A percentile compares a stretch with the other conserved stretches of the same genome.
These are phyloP conservation scores for Syrrhaptes paradoxus DNA, from an alignment of 2,113 vertebrate genomes.

Conservation along the genomic window DNA sequence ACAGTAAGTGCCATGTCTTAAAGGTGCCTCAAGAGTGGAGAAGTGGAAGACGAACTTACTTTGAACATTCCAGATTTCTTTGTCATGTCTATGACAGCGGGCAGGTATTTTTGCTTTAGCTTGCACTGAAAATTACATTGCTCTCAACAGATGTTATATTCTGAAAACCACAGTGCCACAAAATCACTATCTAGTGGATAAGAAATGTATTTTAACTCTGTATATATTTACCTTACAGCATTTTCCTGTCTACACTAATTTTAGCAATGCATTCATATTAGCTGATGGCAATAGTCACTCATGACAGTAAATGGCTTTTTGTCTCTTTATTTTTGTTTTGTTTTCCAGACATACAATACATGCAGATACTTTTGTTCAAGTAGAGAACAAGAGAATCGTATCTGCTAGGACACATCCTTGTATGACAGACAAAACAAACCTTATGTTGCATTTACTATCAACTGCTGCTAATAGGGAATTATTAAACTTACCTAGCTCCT, in stretches of 20 bases:
- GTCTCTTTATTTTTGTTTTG: slow-evolving; percentile 73
- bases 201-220: slow-evolving; percentile 83
- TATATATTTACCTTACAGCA: slow-evolving; percentile 87
- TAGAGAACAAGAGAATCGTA: slow-evolving; percentile 66
- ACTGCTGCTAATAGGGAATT: slow-evolving; percentile 82
- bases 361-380: slow-evolving; percentile 74
- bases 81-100: slow-evolving; percentile 68
- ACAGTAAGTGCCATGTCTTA: slow-evolving; percentile 70
- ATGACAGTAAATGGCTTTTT: slow-evolving; percentile 72
- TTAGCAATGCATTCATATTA: slow-evolving; percentile 84
- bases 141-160: slow-evolving; percentile 75
- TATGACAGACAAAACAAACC: slow-evolving; percentile 84
- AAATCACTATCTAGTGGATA: slow-evolving; percentile 84
- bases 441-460: slow-evolving; percentile 86
- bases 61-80: slow-evolving; percentile 85
- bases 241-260: slow-evolving; percentile 84
- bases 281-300: slow-evolving; percentile 77
- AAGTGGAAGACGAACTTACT: slow-evolving; percentile 75
- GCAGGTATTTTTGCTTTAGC: slow-evolving; percentile 82
- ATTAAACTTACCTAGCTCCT: slow-evolving; percentile 80
- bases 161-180: slow-evolving; percentile 79
- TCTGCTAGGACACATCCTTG: slow-evolving; percentile 76
- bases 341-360: slow-evolving; percentile 73
- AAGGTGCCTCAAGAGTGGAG: slow-evolving; percentile 69
- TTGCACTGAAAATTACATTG: slow-evolving; percentile 86